phyloP scores from a whole-genome alignment of 2,797 vertebrate species.

The Botia kubotai region DNA sequence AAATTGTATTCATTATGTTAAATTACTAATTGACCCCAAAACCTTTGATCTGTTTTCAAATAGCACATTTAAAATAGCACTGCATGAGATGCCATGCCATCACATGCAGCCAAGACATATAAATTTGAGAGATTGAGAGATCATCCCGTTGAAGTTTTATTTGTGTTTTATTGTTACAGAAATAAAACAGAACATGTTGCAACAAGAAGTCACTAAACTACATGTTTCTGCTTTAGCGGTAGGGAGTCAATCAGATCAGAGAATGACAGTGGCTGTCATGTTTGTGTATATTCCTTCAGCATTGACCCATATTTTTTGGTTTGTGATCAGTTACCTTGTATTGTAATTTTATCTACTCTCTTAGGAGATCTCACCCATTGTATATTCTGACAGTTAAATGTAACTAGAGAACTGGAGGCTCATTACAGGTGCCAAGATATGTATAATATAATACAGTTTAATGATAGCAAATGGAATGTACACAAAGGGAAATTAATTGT shows the following conservation, averaged over 20 bases:
- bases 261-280: background rate
- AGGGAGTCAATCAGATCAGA: background rate
- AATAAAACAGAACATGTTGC: constrained; percentile 7
- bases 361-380: background rate
- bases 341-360: background rate
- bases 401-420: background rate
- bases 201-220: background rate
- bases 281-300: background rate
- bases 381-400: background rate
- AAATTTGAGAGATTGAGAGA: background rate
- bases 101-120: background rate
- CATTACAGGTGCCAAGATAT: background rate
- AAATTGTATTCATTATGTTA: constrained; percentile 5
- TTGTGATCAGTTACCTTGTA: background rate
- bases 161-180: constrained; percentile 3
- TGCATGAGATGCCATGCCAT: background rate
- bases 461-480: background rate
- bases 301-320: background rate
- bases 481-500: background rate
- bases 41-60: constrained; percentile 28
- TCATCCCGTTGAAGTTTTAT: background rate
- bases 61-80: background rate
- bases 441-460: background rate
- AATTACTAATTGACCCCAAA: constrained; percentile 21
- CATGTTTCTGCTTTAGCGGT: background rate